A percentile compares a stretch with the other conserved stretches of the same genome.
These are phyloP conservation scores for Odontomachus brunneus DNA, from an alignment of 1,140 invertebrate genomes.

Conservation along the genomic window DNA sequence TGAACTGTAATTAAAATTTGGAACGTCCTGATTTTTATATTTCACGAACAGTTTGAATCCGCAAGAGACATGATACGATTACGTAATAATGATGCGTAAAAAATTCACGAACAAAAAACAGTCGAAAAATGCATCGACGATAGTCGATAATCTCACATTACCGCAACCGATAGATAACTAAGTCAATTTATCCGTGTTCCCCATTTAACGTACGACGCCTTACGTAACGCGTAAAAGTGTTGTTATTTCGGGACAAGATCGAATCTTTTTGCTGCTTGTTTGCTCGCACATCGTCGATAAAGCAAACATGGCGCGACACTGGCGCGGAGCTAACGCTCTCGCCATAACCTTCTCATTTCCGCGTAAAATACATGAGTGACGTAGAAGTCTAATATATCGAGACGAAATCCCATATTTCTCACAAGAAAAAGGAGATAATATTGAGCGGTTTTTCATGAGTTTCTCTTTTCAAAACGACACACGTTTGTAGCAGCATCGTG, in stretches of 20 bases:
- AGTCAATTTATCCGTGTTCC: background rate
- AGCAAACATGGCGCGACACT: background rate
- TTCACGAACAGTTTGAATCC: background rate
- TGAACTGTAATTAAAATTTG: too few relatives aligned
- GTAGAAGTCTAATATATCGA: too few relatives aligned
- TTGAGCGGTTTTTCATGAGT: background rate
- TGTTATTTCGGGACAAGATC: constrained; percentile 12
- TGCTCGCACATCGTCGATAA: background rate
- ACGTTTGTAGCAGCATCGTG: background rate
- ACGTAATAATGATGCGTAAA: constrained; percentile 41
- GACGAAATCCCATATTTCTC: too few relatives aligned
- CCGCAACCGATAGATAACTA: background rate
- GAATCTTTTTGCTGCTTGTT: constrained; percentile 11
- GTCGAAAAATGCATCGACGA: constrained; percentile 65
- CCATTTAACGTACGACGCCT: background rate
- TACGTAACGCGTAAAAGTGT: constrained; percentile 17
- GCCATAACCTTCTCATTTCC: background rate
- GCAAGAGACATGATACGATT: constrained; percentile 35
- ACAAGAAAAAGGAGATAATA: too few relatives aligned
- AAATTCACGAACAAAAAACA: constrained; percentile 42
- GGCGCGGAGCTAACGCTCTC: background rate
- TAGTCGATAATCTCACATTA: constrained; percentile 37
- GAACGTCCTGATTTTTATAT: background rate
- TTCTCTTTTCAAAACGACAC: background rate
- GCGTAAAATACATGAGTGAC: background rate